Percentiles rank a stretch among this genome's conserved stretches.
These are phyloP conservation scores for Calephelis virginiensis DNA, from an alignment of 1,140 invertebrate species.

Conservation along the genomic window DNA sequence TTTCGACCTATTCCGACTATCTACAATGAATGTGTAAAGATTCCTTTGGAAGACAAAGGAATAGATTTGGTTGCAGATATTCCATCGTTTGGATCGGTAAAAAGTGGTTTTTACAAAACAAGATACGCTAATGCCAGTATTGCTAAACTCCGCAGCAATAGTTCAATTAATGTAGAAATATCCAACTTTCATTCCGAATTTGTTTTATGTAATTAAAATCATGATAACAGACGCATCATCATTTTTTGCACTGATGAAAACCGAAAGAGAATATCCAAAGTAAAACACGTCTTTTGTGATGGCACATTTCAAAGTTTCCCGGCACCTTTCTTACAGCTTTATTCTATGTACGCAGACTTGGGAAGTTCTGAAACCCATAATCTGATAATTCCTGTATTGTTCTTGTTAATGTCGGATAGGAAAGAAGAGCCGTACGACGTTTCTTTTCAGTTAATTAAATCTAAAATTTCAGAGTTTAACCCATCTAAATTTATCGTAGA, in stretches of 20 bases:
- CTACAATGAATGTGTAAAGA: conserved; percentile 3
- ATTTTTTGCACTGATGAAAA: no score
- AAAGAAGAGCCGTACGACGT: not conserved
- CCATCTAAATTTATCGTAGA: conserved; percentile 5
- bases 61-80: conserved; percentile 7
- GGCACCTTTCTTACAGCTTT: not conserved
- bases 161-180: no score
- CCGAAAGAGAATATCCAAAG: not conserved
- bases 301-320: not conserved
- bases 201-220: no score
- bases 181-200: no score
- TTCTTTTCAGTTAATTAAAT: conserved; percentile 10
- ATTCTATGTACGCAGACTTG: not conserved
- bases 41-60: conserved; percentile 9
- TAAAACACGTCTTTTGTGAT: conserved; percentile 2
- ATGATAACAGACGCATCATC: no score
- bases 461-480: not conserved
- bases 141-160: not conserved
- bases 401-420: conserved; percentile 5
- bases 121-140: not conserved
- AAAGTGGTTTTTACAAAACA: conserved; percentile 2
- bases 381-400: conserved; percentile 7
- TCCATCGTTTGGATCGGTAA: conserved; percentile 1
- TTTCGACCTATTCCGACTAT: conserved; percentile 5
- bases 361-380: conserved; percentile 5